Evolutionary conservation across 2,797 vertebrate genomes (phyloP).

Genomic region (Meda fulgida): DNA sequence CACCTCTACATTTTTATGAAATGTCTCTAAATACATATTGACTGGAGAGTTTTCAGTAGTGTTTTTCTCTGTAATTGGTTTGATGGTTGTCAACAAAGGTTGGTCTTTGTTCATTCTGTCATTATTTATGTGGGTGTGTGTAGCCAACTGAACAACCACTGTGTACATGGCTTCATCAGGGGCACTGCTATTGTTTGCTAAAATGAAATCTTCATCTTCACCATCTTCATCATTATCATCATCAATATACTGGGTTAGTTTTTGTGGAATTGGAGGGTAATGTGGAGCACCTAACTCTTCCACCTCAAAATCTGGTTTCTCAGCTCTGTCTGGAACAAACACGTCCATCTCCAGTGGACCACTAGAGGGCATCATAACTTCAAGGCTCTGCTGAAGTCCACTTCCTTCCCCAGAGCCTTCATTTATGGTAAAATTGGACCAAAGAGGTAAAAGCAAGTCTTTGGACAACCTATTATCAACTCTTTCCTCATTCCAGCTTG

Average conservation of each 20-base stretch:
- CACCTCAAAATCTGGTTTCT: conserved; percentile 27
- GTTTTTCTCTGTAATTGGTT: neutral
- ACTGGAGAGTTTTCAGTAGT: neutral
- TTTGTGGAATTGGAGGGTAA: conserved; percentile 34
- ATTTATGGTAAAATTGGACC: neutral
- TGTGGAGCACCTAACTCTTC: neutral
- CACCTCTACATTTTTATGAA: neutral
- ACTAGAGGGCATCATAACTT: conserved; percentile 32
- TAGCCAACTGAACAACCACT: too few relatives aligned
- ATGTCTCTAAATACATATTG: neutral
- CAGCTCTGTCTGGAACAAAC: conserved; percentile 6
- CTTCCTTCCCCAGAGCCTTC: conserved; percentile 43
- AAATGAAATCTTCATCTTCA: too few relatives aligned
- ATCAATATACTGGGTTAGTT: conserved; percentile 1
- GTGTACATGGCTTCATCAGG: too few relatives aligned
- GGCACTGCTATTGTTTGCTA: too few relatives aligned
- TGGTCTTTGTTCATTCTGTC: too few relatives aligned
- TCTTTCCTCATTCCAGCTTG: neutral
- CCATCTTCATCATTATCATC: too few relatives aligned
- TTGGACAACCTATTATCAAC: conserved; percentile 22
- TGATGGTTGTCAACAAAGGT: too few relatives aligned
- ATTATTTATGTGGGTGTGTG: too few relatives aligned
- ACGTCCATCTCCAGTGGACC: conserved; percentile 40
- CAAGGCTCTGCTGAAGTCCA: conserved; percentile 28
- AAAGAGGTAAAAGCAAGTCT: conserved; percentile 38